Conservation (phyloP, 2,797 vertebrate species). For the Bothrops alternatus region DNA sequence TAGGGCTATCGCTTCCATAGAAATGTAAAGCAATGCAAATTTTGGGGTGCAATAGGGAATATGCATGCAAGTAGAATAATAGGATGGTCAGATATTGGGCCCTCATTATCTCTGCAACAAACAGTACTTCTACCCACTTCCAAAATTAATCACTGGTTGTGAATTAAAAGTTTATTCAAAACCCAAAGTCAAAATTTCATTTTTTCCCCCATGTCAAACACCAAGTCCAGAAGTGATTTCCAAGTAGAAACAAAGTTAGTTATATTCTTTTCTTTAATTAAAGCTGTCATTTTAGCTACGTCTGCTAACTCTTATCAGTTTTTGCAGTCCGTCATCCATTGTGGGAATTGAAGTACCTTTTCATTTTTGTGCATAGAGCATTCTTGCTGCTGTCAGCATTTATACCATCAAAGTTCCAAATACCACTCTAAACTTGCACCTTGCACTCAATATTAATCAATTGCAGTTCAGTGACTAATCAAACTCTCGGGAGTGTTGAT, state of each 20-base stretch:
- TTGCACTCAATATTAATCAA: not conserved
- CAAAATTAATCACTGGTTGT: not conserved
- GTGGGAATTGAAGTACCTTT: not conserved
- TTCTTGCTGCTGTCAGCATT: not conserved
- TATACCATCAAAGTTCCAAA: not conserved
- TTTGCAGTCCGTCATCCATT: not conserved
- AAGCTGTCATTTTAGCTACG: not conserved
- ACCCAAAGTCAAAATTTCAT: not conserved
- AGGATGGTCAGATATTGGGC: not conserved
- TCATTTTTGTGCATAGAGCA: not conserved
- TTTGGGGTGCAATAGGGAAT: conserved; percentile 31
- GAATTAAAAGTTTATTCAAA: not conserved
- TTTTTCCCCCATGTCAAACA: not conserved
- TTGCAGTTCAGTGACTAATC: not conserved
- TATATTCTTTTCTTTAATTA: not conserved
- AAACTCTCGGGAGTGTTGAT: not conserved
- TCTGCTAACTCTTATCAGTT: not conserved
- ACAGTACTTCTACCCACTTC: not conserved
- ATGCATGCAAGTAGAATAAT: conserved; percentile 54
- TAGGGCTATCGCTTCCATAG: conserved; percentile 69
- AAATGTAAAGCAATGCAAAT: conserved; percentile 66
- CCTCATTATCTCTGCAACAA: conserved; percentile 27
- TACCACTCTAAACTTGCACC: not conserved
- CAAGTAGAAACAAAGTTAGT: not conserved
- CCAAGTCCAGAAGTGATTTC: not conserved